Evolutionary conservation across 2,888 invertebrate species (phyloP).

Genomic region (Synergus laeviventris): DNA sequence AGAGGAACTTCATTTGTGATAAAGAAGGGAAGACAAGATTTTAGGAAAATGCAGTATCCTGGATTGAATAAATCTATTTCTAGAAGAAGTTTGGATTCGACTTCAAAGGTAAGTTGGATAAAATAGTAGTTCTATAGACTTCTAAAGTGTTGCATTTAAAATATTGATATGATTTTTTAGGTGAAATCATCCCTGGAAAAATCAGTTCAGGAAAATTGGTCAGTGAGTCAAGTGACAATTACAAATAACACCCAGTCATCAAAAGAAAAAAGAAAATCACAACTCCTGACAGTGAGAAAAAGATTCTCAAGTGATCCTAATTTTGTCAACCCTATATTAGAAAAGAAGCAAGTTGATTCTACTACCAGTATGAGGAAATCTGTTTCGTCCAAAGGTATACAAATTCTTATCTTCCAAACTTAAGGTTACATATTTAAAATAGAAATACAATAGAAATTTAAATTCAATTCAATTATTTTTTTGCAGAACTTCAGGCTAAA

Average conservation of each 20-base stretch:
- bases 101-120: slow-evolving; percentile 46
- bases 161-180: slow-evolving; percentile 42
- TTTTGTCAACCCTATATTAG: slow-evolving; percentile 41
- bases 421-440: not conserved
- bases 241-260: not conserved
- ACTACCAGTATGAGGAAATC: slow-evolving; percentile 19
- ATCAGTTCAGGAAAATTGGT: slow-evolving; percentile 9
- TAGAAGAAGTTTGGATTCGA: slow-evolving; percentile 47
- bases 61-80: slow-evolving; percentile 43
- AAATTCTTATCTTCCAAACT: slow-evolving; percentile 7
- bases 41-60: slow-evolving; percentile 35
- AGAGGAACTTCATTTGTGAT: slow-evolving; percentile 20
- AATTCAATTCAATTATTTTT: slow-evolving; percentile 12
- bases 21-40: slow-evolving; percentile 39
- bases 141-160: not conserved
- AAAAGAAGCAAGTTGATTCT: slow-evolving; percentile 49
- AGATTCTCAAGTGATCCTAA: slow-evolving; percentile 63
- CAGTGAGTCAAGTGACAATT: slow-evolving; percentile 12
- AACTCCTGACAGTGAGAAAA: slow-evolving; percentile 57
- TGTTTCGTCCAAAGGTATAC: slow-evolving; percentile 49
- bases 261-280: slow-evolving; percentile 50
- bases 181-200: slow-evolving; percentile 43
- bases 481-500: slow-evolving; percentile 48
- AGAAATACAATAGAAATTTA: not conserved
- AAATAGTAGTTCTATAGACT: not conserved